Evolutionary conservation across 2,888 invertebrate species (phyloP).

Genomic region (Sepioteuthis lessoniana): DNA sequence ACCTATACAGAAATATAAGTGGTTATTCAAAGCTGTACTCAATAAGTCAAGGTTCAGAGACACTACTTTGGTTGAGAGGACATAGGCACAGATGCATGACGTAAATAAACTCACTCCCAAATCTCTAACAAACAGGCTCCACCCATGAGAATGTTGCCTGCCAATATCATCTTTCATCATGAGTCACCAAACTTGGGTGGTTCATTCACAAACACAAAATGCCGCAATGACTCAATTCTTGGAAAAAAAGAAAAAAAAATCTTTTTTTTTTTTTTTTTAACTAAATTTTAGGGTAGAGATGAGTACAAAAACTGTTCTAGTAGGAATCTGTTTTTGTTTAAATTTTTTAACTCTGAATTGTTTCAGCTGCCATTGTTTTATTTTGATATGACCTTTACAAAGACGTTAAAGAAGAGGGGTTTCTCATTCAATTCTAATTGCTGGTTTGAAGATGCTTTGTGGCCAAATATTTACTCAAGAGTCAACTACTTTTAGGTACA

Average conservation of each 20-base stretch:
- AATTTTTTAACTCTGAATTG: background rate
- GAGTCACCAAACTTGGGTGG: background rate
- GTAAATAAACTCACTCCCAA: slow-evolving; percentile 36
- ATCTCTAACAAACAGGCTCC: background rate
- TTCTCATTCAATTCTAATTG: too few relatives aligned
- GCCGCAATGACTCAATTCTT: background rate
- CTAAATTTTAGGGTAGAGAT: background rate
- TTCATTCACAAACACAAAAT: background rate
- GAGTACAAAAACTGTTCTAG: background rate
- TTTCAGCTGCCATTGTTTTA: background rate
- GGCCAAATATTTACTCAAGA: too few relatives aligned
- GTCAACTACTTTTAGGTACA: too few relatives aligned
- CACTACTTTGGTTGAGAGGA: background rate
- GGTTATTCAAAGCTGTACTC: background rate
- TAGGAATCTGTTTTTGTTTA: background rate
- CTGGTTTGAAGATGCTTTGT: too few relatives aligned
- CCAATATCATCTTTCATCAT: background rate
- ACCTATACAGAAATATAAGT: background rate
- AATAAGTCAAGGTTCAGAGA: background rate
- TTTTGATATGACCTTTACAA: background rate
- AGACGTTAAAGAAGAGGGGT: background rate
- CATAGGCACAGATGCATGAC: background rate
- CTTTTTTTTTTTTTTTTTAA: background rate
- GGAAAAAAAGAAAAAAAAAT: background rate
- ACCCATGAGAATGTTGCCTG: background rate